Evolutionary conservation across 2,888 invertebrate genomes (phyloP).

Genomic region (Synanthedon andrenaeformis): DNA sequence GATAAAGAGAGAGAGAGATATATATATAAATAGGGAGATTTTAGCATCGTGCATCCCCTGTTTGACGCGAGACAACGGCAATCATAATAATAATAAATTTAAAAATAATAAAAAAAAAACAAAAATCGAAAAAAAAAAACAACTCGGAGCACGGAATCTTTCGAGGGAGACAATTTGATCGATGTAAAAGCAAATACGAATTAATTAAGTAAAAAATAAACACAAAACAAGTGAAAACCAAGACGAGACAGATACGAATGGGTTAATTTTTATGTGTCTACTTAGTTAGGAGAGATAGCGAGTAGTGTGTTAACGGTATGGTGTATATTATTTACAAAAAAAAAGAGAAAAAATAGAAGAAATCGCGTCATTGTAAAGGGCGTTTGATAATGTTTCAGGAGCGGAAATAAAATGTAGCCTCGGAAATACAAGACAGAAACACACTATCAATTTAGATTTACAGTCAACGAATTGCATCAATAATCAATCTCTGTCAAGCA

Average conservation of each 20-base stretch:
- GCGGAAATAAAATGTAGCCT: neutral
- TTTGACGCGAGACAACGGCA: constrained; percentile 55
- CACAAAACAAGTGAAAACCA: constrained; percentile 24
- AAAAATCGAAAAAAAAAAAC: constrained; percentile 21
- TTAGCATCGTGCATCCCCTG: constrained; percentile 70
- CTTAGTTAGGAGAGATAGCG: constrained; percentile 33
- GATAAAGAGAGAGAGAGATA: constrained; percentile 31
- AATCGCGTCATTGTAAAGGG: constrained; percentile 19
- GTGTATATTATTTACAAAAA: constrained; percentile 47
- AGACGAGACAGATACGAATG: constrained; percentile 46
- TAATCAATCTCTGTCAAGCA: constrained; percentile 7
- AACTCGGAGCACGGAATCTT: constrained; percentile 54
- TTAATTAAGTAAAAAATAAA: constrained; percentile 19
- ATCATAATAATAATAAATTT: constrained; percentile 11
- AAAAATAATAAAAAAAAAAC: constrained; percentile 22
- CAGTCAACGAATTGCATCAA: neutral
- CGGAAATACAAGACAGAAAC: too few relatives aligned
- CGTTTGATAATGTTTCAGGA: constrained; percentile 24
- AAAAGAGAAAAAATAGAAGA: constrained; percentile 13
- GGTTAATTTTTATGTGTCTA: constrained; percentile 42
- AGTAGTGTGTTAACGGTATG: constrained; percentile 33
- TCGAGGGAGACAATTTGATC: constrained; percentile 65
- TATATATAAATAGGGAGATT: constrained; percentile 47
- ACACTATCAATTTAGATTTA: too few relatives aligned
- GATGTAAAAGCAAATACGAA: constrained; percentile 17